Evolutionary conservation across 1,140 invertebrate genomes (phyloP).

Genomic region (Pentalonia nigronervosa): DNA sequence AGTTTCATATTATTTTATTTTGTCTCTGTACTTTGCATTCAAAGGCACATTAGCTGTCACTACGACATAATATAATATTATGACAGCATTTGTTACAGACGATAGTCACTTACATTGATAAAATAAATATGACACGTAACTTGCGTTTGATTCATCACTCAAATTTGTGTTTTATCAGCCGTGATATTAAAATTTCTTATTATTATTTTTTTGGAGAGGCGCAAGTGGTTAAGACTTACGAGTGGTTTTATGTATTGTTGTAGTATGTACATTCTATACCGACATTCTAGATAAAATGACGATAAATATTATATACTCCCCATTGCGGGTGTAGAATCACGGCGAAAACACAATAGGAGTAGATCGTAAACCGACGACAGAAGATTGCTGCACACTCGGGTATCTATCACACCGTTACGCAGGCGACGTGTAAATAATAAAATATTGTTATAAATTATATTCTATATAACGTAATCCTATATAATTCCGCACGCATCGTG

Average conservation of each 20-base stretch:
- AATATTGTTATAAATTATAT: neutral
- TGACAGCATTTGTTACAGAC: no score
- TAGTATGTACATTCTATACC: neutral
- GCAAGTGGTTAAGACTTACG: neutral
- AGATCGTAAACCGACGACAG: neutral
- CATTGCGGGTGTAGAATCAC: neutral
- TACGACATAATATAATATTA: no score
- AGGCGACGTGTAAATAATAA: neutral
- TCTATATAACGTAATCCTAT: no score
- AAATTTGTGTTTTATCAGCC: neutral
- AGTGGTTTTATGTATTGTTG: neutral
- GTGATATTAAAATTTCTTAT: neutral
- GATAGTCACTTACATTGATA: no score
- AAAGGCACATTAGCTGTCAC: no score
- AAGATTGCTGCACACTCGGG: neutral
- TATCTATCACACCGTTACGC: neutral
- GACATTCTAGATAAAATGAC: neutral
- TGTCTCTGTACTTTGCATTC: no score
- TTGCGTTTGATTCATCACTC: neutral
- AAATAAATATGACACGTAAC: no score
- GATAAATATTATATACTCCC: neutral
- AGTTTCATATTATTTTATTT: no score
- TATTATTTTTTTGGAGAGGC: neutral
- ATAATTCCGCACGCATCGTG: neutral
- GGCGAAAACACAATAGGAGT: no score